Base-by-base conservation (phyloP, 2,888 invertebrate genomes). In the Drosophila fulvimacula region DNA sequence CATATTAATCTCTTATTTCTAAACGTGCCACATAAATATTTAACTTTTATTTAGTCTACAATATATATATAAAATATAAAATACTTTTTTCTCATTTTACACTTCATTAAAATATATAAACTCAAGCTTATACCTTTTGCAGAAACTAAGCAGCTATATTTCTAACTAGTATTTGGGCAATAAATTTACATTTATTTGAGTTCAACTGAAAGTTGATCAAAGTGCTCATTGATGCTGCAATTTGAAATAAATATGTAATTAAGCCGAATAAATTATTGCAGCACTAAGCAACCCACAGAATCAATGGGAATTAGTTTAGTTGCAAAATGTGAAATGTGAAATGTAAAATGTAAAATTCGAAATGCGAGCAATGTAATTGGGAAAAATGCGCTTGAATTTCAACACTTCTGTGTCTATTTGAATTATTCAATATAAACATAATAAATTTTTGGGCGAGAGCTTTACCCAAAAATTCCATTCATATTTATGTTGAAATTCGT, bases 401-500 rank as follows among this genome's bases (percentile, higher is more conserved):
- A 62, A 68, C 51, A 68, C 52, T 63, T 48, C 58, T 24, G 39
- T 57, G 62, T 60, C 44, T 7, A 39, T 62, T 68, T 63, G 62
- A 78, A 78, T 69, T 78, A 78, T 58, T 21, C 7, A 21, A 61
- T 73, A 61, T 69, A 59, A 64, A 60, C 73, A 32, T 27, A 24
- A 57, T 42, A 57, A 67, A 30, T 48, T 58, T 58, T 51, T 13
- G 41, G 41, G 19, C 21, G 30, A 59, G 19, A 67, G 56, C 48
- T 60, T 5, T 10, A 10, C 19, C 34, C 42, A 19, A 55, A 74
- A 78, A 68, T 77, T 57, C 58, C 53, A 41, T 59, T 69, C 69
- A 53, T 76, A 73, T 80, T 80, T 80, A 72, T 72, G 42, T 61
- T 39, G n/a, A 79, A 74, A 70, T 61, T 79, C 52, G 51, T 46